These are phyloP conservation scores for Gymnorhina tibicen DNA, from an alignment of 2,113 vertebrate genomes.

Conservation along the genomic window DNA sequence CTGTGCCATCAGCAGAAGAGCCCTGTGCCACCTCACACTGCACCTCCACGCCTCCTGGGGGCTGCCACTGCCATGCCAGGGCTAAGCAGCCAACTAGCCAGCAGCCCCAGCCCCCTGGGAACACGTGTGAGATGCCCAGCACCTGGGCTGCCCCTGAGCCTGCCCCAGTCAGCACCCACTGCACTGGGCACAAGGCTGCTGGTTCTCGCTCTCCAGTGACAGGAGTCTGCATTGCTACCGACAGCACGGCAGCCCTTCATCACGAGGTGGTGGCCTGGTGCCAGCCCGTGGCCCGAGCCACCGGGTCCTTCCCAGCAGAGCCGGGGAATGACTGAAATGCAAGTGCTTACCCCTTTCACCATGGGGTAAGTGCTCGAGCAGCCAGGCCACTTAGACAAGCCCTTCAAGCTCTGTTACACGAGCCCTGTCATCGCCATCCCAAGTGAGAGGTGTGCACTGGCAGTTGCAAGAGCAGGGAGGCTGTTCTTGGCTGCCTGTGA, in stretches of 20 bases:
- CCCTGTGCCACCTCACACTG: not conserved
- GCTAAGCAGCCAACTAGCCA: not conserved
- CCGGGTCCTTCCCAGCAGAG: rapidly evolving
- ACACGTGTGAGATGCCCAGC: not conserved
- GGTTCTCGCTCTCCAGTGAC: rapidly evolving
- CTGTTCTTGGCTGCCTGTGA: not conserved
- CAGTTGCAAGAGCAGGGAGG: not conserved
- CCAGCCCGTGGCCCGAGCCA: rapidly evolving
- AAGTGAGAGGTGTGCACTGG: not conserved
- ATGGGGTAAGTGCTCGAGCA: rapidly evolving
- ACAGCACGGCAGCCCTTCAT: rapidly evolving
- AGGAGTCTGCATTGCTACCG: rapidly evolving
- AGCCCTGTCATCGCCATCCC: not conserved
- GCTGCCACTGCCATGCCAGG: not conserved
- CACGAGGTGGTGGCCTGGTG: not conserved
- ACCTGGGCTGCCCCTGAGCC: not conserved
- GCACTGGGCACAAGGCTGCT: not conserved
- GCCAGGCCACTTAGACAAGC: not conserved
- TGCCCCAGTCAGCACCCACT: not conserved
- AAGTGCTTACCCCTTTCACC: not conserved
- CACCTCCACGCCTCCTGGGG: rapidly evolving
- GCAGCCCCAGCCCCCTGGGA: too few relatives aligned
- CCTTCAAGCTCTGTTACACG: not conserved
- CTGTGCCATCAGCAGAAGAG: not conserved
- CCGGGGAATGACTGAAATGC: not conserved